Base-by-base conservation (phyloP, 1,140 invertebrate genomes). In the Sipha flava region DNA sequence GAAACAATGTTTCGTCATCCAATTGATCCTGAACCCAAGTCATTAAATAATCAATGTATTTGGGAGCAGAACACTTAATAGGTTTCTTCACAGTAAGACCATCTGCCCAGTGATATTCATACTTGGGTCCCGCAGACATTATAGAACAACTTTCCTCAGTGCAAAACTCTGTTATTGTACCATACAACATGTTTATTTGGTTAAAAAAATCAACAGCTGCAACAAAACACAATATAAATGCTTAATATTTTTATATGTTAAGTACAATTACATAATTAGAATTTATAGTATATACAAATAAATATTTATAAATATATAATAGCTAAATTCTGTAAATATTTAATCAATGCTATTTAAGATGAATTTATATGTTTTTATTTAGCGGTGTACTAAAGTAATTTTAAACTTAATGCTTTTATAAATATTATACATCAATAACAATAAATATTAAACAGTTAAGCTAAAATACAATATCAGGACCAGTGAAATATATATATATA, bases 21-120 rank as follows among this genome's bases (percentile, higher is more conserved):
- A 99, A 87, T 84, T 99, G 97, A 87, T 99, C 97, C 87, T 99
- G 97, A 47, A 99, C 97, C 97, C 97, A 99, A 12, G 97, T 99
- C 97, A 99, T 98, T 79, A 99, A 88, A 87, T 98, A 99, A 87
- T 99, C 98, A 84, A 99, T 99, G 85, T 99, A 99, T 86, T 98
- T 98, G 23, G 98, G 97, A 66, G 98, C 98, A 52, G 97, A 98
- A 88, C 97, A 99, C 87, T 98, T 98, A 81, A 99, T 99, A 23
- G 97, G 96, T 86, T 99, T 99, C 85, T 99, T 98, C 1, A 99
- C 96, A 3, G 95, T 97, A 83, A 96, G 93, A 16, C 97, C 97
- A 88, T 99, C 98, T 5, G 97, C 97, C 98, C 98, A 99, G 86
- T 99, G 98, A 86, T 99, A 99, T 87, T 99, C 98, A 85, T 99